Evolutionary conservation across 2,113 vertebrate genomes (phyloP).

Genomic region (Ictalurus furcatus): DNA sequence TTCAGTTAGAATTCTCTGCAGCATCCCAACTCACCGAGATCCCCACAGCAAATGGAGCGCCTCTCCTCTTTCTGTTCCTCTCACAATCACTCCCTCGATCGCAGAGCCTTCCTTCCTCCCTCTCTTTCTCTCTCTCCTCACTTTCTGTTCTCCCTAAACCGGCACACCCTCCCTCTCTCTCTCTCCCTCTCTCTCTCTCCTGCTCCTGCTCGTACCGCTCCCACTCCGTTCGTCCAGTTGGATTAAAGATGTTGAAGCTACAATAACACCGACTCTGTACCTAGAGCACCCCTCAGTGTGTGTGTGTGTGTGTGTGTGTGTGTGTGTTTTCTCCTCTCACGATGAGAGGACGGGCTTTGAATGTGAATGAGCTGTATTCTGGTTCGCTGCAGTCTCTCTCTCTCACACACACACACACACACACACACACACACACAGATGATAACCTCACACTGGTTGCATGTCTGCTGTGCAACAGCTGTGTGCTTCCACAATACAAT

Average conservation of each 20-base stretch:
- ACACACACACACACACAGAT: neutral
- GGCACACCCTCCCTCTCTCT: slow-evolving; percentile 8
- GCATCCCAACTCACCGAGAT: slow-evolving; percentile 46
- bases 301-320: slow-evolving; percentile 57
- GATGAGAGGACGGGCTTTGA: slow-evolving; percentile 63
- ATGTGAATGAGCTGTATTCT: slow-evolving; percentile 69
- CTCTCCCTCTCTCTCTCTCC: neutral
- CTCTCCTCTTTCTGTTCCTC: slow-evolving; percentile 25
- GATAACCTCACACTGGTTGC: slow-evolving; percentile 17
- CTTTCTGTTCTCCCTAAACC: slow-evolving; percentile 32
- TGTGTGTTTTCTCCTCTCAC: slow-evolving; percentile 51
- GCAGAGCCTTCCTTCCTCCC: slow-evolving; percentile 15
- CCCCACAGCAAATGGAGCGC: slow-evolving; percentile 29
- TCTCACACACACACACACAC: slow-evolving; percentile 1
- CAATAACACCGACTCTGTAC: slow-evolving; percentile 34
- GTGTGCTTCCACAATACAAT: neutral
- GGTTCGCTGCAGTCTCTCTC: slow-evolving; percentile 37
- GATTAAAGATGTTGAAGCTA: slow-evolving; percentile 38
- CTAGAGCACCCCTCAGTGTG: slow-evolving; percentile 51
- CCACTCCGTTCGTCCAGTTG: slow-evolving; percentile 6
- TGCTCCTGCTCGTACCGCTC: neutral
- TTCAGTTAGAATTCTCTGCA: neutral
- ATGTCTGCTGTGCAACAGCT: slow-evolving; percentile 42
- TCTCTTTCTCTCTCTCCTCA: slow-evolving; percentile 23
- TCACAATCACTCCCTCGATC: slow-evolving; percentile 21